Evolutionary conservation across 2,113 vertebrate species (phyloP), one percentile per base, ranked within the genome.

Genomic region (Apteryx owenii): DNA sequence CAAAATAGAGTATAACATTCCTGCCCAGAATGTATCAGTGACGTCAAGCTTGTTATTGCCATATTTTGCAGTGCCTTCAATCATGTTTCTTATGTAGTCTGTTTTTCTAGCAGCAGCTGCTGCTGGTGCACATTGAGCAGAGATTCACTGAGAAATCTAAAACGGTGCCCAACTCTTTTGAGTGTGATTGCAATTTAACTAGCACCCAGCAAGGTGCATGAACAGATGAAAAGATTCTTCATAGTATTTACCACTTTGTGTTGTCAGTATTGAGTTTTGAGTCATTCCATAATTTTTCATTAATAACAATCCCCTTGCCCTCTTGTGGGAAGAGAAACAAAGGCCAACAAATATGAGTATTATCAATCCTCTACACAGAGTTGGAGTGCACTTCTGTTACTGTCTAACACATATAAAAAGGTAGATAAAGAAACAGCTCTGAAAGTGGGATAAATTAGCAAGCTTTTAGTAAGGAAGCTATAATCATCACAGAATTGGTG

Each of bases 161-260:
- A 85, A 12, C 29, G 10, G 79, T 50, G 46, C 68, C 76, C 88
- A 88, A 42, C 29, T 88, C 71, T n/a, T 93, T 44, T 77, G 66
- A 38, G 33, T 82, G 68, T 81, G 58, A 77, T 58, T 78, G 72
- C 62, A 77, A 83, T 91, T 93, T 94, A 81, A 93, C 93, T 93
- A 88, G 50, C 58, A 71, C 68, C 36, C 64, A 90, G 86, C 62
- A 91, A 93, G 54, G 50, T 83, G 50, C 46, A 72, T 50, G 46
- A 70, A 58, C 18, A 88, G 68, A 64, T 91, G 75, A 72, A 85
- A 21, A 73, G 36, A 91, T 83, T 91, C 33, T 77, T 77, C 69
- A 54, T 81, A 77, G 11, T 81, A 58, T 81, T 92, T 70, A 12
- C n/a, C 50, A 28, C 44, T 80, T 95, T 58, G 22, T 85, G 75